Evolutionary conservation across 2,888 invertebrate genomes (phyloP).

Genomic region (Glyphotaelius pellucidus): DNA sequence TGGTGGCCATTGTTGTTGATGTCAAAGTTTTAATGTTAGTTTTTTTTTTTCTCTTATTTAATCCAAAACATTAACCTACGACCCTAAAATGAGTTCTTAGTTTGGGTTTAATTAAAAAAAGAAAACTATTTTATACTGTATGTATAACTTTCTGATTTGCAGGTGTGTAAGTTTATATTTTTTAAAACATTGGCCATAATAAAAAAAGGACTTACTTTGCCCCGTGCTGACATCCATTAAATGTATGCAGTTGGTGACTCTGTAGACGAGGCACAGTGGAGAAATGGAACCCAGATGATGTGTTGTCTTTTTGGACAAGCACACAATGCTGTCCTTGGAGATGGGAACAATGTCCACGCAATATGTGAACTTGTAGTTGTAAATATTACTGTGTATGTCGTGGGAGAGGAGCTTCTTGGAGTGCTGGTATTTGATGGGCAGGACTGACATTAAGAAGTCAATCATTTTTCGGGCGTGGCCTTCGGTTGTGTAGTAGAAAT

Average conservation of each 20-base stretch:
- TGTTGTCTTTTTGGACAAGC: slow-evolving; percentile 90
- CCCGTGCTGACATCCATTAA: slow-evolving; percentile 94
- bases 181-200: neutral
- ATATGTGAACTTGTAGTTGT: slow-evolving; percentile 97
- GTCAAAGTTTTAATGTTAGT: too few relatives aligned
- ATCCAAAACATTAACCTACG: too few relatives aligned
- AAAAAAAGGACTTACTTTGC: slow-evolving; percentile 80
- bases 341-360: slow-evolving; percentile 97
- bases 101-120: too few relatives aligned
- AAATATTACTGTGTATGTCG: slow-evolving; percentile 97
- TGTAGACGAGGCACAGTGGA: slow-evolving; percentile 90
- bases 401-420: slow-evolving; percentile 98
- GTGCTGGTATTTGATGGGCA: slow-evolving; percentile 92
- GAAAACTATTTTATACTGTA: too few relatives aligned
- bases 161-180: too few relatives aligned
- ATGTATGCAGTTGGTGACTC: slow-evolving; percentile 93
- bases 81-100: too few relatives aligned
- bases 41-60: too few relatives aligned
- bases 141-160: too few relatives aligned
- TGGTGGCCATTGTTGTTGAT: too few relatives aligned
- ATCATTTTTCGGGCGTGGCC: slow-evolving; percentile 96
- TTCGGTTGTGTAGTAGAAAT: slow-evolving; percentile 95
- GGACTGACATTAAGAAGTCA: slow-evolving; percentile 91
- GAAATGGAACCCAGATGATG: slow-evolving; percentile 92
- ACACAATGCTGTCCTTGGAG: slow-evolving; percentile 95